A percentile compares a stretch with the other conserved stretches of the same genome.
phyloP scores from a whole-genome alignment of 2,888 invertebrate species.

The Sphecodes monilicornis region DNA sequence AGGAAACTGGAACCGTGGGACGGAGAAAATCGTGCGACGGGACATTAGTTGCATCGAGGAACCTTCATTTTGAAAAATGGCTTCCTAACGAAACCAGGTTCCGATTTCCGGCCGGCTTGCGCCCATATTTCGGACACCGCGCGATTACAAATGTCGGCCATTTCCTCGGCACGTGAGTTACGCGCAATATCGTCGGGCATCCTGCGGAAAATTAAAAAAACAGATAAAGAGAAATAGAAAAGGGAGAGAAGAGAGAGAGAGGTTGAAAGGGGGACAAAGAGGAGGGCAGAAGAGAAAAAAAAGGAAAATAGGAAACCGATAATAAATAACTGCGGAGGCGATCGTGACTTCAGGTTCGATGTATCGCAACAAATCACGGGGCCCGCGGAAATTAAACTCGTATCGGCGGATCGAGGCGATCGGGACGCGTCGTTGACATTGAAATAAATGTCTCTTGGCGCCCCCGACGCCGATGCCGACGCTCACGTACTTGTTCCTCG shows the following conservation, averaged over 20 bases:
- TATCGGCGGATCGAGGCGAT: constrained; percentile 35
- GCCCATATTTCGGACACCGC: constrained; percentile 34
- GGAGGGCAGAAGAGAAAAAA: not conserved
- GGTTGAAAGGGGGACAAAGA: not conserved
- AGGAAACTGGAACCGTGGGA: not conserved
- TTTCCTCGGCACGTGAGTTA: constrained; percentile 45
- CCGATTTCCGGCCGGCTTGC: not conserved
- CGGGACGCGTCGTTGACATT: constrained; percentile 47
- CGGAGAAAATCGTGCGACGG: not conserved
- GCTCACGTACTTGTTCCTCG: constrained; percentile 21
- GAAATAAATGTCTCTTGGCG: constrained; percentile 42
- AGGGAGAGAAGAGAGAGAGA: not conserved
- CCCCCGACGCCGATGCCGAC: not conserved
- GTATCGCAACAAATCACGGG: constrained; percentile 45
- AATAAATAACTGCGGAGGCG: constrained; percentile 47
- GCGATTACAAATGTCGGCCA: constrained; percentile 33
- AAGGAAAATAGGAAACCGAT: constrained; percentile 28
- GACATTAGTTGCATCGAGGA: not conserved
- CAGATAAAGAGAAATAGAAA: not conserved
- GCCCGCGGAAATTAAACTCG: constrained; percentile 52
- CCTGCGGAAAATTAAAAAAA: constrained; percentile 24
- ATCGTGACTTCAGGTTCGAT: constrained; percentile 47
- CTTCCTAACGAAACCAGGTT: constrained; percentile 1
- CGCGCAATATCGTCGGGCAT: constrained; percentile 46
- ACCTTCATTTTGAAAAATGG: constrained; percentile 8